phyloP scores from a whole-genome alignment of 2,113 vertebrate species.

The Oceanites oceanicus region DNA sequence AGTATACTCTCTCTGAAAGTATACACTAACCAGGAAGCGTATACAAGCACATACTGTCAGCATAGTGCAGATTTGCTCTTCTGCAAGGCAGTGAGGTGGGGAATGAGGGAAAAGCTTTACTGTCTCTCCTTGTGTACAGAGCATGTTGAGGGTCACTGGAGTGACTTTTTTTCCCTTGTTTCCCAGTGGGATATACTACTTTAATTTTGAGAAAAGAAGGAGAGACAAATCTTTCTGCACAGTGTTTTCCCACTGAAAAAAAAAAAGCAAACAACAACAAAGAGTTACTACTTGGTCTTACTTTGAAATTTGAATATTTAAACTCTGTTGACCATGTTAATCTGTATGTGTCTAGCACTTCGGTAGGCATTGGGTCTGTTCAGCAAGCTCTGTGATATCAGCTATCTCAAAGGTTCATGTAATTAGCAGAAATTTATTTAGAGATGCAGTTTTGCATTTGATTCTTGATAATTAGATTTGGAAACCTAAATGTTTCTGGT shows the following conservation, averaged over 20 bases:
- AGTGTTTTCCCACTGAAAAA: not conserved
- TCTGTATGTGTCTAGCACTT: rapidly evolving
- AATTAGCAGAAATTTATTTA: not conserved
- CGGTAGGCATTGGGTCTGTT: not conserved
- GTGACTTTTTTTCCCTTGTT: not conserved
- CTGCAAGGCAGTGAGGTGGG: not conserved
- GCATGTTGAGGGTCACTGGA: not conserved
- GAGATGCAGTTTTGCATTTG: not conserved
- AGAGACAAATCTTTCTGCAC: not conserved
- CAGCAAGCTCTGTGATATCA: not conserved
- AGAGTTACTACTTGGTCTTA: not conserved
- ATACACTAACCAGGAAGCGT: not conserved
- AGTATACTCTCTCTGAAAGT: not conserved
- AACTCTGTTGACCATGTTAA: not conserved
- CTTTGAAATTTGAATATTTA: not conserved
- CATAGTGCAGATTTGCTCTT: not conserved
- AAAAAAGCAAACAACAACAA: not conserved
- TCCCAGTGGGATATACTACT: not conserved
- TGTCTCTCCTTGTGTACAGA: not conserved
- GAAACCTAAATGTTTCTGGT: not conserved
- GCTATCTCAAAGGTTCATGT: not conserved
- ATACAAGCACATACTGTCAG: not conserved
- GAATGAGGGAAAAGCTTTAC: not conserved
- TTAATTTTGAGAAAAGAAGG: not conserved
- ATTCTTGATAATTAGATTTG: not conserved